Evolutionary conservation across 2,888 invertebrate genomes (phyloP).

Genomic region (Oligia latruncula): DNA sequence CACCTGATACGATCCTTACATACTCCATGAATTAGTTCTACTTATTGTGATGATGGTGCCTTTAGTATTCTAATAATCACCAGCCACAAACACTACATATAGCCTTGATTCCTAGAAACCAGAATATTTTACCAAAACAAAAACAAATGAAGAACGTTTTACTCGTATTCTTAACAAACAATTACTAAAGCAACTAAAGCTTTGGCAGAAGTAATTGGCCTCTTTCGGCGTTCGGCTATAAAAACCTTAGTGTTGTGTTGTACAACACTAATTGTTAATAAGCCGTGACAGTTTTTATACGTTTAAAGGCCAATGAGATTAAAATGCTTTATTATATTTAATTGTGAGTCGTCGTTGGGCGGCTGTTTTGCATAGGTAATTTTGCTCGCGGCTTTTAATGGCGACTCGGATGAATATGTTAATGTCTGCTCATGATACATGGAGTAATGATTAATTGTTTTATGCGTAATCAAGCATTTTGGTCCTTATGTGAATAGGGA

Average conservation of each 20-base stretch:
- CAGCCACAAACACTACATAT: background rate
- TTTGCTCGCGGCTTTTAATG: slow-evolving; percentile 8
- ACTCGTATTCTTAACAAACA: background rate
- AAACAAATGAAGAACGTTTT: background rate
- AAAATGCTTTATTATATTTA: slow-evolving; percentile 65
- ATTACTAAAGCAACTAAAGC: background rate
- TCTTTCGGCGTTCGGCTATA: slow-evolving; percentile 35
- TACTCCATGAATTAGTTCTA: background rate
- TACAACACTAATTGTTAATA: slow-evolving; percentile 54
- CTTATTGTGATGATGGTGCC: background rate
- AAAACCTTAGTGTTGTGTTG: slow-evolving; percentile 26
- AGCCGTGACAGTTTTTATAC: slow-evolving; percentile 51
- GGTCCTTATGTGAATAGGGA: background rate
- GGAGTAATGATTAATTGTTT: slow-evolving; percentile 43
- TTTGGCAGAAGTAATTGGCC: slow-evolving; percentile 1
- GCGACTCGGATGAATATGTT: slow-evolving; percentile 44
- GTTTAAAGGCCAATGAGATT: slow-evolving; percentile 60
- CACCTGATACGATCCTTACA: background rate
- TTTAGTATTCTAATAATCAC: background rate
- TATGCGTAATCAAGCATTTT: background rate
- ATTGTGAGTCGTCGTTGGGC: slow-evolving; percentile 39
- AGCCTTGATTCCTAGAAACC: background rate
- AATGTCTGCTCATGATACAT: slow-evolving; percentile 40
- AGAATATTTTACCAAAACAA: background rate
- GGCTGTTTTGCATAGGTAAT: slow-evolving; percentile 59